Conservation (phyloP, 2,113 vertebrate species). For the Sorex araneus region DNA sequence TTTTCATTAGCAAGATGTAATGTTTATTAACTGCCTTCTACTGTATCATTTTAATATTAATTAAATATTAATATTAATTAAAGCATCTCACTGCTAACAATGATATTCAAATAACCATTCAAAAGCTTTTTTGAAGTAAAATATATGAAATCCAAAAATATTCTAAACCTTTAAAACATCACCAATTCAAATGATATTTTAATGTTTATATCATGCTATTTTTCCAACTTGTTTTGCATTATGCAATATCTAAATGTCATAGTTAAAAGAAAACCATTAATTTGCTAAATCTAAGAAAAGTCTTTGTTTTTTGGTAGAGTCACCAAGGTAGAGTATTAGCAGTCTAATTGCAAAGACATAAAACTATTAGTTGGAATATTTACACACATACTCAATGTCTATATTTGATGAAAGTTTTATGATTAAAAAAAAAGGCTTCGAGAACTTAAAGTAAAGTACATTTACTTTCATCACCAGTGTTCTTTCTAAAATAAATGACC, state of each 20-base stretch:
- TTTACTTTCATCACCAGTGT: slow-evolving; percentile 97
- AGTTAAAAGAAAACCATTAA: slow-evolving; percentile 85
- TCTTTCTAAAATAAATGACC: slow-evolving; percentile 96
- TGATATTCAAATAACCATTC: slow-evolving; percentile 58
- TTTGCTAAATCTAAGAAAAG: slow-evolving; percentile 83
- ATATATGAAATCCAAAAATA: slow-evolving; percentile 63
- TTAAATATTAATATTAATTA: slow-evolving; percentile 50
- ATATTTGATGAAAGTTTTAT: slow-evolving; percentile 88
- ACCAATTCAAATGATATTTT: slow-evolving; percentile 78
- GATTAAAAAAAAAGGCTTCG: slow-evolving; percentile 87
- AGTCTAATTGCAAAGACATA: slow-evolving; percentile 82
- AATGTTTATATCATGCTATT: slow-evolving; percentile 79
- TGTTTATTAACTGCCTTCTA: slow-evolving; percentile 41
- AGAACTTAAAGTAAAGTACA: slow-evolving; percentile 88
- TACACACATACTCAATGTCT: slow-evolving; percentile 75
- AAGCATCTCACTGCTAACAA: slow-evolving; percentile 60
- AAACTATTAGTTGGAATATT: slow-evolving; percentile 86
- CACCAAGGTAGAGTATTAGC: slow-evolving; percentile 83
- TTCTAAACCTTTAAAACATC: slow-evolving; percentile 61
- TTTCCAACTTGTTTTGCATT: slow-evolving; percentile 80
- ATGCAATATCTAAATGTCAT: slow-evolving; percentile 84
- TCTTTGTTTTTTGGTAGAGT: slow-evolving; percentile 82
- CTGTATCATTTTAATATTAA: slow-evolving; percentile 63
- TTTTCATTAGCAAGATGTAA: slow-evolving; percentile 70
- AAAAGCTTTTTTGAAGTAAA: slow-evolving; percentile 56